Conservation (phyloP, 2,888 invertebrate species). For the Julus scandinavius region DNA sequence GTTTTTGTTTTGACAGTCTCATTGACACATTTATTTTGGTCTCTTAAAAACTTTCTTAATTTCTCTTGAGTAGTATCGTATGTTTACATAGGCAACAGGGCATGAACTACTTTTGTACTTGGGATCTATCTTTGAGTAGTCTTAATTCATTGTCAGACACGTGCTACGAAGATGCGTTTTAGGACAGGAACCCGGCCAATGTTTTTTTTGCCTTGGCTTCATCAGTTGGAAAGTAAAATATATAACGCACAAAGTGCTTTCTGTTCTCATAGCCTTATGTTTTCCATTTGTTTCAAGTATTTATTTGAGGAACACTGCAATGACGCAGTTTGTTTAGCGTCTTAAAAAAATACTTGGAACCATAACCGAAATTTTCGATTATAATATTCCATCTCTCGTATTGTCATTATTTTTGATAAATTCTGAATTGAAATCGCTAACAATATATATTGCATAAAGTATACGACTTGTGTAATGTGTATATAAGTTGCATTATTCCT, state of each 20-base stretch:
- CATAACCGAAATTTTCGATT: neutral
- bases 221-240: neutral
- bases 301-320: neutral
- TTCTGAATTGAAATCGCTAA: no score
- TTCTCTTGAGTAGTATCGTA: neutral
- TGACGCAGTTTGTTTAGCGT: neutral
- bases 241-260: neutral
- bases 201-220: neutral
- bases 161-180: neutral
- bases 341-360: neutral
- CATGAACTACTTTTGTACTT: neutral
- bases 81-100: constrained; percentile 17
- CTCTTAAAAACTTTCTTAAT: constrained; percentile 10
- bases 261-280: neutral
- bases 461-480: no score
- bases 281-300: neutral
- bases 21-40: neutral
- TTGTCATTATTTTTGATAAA: neutral
- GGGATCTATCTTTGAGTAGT: neutral
- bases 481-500: no score
- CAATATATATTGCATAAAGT: no score
- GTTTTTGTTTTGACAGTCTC: constrained; percentile 13
- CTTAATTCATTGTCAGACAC: neutral
- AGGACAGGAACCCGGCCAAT: neutral
- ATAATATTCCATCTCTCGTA: neutral